Percentiles rank a stretch among this genome's conserved stretches.
phyloP scores from a whole-genome alignment of 64 coral and sea anemone species.

The Platygyra sinensis region DNA sequence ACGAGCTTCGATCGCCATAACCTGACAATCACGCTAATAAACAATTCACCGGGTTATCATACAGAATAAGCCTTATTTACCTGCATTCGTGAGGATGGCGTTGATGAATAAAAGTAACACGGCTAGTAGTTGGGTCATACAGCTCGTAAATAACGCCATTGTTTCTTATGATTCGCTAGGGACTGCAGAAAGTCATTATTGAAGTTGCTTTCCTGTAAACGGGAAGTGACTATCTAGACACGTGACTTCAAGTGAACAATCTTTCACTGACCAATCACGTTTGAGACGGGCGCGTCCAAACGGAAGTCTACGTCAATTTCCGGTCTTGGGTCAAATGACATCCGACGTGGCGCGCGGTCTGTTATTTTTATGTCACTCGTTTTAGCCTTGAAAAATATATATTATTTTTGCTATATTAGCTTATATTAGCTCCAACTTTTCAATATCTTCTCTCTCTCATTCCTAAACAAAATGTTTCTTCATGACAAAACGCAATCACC shows the following conservation, averaged over 20 bases:
- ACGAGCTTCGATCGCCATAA: background rate
- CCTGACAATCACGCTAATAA: background rate
- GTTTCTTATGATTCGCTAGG: background rate
- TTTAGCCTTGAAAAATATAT: no score
- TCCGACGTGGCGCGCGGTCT: background rate
- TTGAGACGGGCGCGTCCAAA: constrained; percentile 4
- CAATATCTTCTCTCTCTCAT: no score
- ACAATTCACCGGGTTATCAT: background rate
- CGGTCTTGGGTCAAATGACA: background rate
- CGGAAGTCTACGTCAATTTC: background rate
- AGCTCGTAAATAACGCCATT: background rate
- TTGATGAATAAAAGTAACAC: background rate
- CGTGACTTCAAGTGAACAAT: constrained; percentile 62
- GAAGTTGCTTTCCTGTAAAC: background rate
- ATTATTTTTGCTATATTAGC: no score
- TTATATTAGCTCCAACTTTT: no score
- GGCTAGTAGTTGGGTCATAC: background rate
- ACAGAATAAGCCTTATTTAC: background rate
- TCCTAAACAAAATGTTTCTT: no score
- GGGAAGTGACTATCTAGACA: constrained; percentile 58
- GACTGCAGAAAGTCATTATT: background rate
- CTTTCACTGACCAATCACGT: constrained; percentile 47
- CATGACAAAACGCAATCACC: no score
- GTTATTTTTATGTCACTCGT: background rate
- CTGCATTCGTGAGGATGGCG: background rate